These are phyloP conservation scores for Ptycholaimellus sp. DNA, from an alignment of 2,888 invertebrate species.

Conservation along the genomic window DNA sequence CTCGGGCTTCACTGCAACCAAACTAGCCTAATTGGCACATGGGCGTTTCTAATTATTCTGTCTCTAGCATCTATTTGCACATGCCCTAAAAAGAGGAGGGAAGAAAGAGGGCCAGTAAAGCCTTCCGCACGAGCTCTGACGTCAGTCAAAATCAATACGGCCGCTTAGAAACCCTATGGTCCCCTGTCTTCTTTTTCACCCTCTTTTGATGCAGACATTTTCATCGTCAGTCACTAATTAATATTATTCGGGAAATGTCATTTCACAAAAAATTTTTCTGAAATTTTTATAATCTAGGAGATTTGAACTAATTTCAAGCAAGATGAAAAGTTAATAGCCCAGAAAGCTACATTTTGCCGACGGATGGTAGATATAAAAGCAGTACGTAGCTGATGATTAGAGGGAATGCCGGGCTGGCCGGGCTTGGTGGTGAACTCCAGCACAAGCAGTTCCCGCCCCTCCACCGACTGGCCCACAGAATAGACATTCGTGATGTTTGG, in stretches of 20 bases:
- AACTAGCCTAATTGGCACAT: neutral
- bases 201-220: too few species aligned
- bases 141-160: too few species aligned
- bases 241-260: conserved; percentile 1
- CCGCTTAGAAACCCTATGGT: too few species aligned
- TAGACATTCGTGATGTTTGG: conserved; percentile 49
- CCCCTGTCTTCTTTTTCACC: too few species aligned
- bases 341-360: neutral
- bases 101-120: too few species aligned
- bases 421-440: conserved; percentile 55
- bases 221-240: neutral
- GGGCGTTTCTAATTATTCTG: too few species aligned
- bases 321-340: neutral
- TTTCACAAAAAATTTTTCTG: neutral
- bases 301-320: conserved; percentile 2
- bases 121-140: too few species aligned
- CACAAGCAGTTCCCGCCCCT: conserved; percentile 47
- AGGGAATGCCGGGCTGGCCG: too few species aligned
- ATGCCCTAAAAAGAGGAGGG: too few species aligned
- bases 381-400: conserved; percentile 17
- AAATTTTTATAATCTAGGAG: neutral
- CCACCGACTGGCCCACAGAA: conserved; percentile 45
- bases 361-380: neutral
- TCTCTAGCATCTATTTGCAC: too few species aligned
- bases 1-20: conserved; percentile 57